Evolutionary conservation across 1,140 invertebrate species (phyloP).

Genomic region (Pseudobourletiella spinata): DNA sequence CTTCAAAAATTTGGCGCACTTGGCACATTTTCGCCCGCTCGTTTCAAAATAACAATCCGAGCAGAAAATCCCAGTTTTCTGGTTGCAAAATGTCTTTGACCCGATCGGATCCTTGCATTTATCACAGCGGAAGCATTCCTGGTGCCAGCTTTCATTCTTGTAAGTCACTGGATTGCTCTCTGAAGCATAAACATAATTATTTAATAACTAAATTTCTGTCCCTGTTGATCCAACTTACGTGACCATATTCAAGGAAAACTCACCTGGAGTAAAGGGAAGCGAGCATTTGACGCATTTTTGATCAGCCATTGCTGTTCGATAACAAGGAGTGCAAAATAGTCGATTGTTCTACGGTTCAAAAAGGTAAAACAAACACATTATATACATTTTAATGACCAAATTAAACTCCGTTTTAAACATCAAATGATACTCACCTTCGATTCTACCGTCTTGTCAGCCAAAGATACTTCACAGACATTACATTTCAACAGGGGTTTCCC

Average conservation of each 20-base stretch:
- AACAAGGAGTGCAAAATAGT: slow-evolving; percentile 8
- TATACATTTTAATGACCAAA: slow-evolving; percentile 1
- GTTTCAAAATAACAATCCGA: slow-evolving; percentile 20
- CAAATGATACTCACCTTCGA: neutral
- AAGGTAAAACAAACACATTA: neutral
- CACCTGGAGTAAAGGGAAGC: neutral
- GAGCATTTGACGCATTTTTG: neutral
- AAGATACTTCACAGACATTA: neutral
- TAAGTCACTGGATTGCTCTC: slow-evolving; percentile 8
- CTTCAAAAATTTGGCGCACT: slow-evolving; percentile 7
- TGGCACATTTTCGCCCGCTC: slow-evolving; percentile 14
- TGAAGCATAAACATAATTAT: slow-evolving; percentile 1
- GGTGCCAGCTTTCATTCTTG: slow-evolving; percentile 3
- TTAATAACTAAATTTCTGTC: neutral
- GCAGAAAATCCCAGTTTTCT: slow-evolving; percentile 3
- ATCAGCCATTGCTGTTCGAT: neutral
- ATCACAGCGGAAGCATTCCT: slow-evolving; percentile 9
- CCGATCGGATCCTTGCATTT: slow-evolving; percentile 16
- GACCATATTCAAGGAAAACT: neutral
- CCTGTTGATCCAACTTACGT: neutral
- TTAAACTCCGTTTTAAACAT: neutral
- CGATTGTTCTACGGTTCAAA: neutral
- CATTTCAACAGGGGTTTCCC: neutral
- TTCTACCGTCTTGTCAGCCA: neutral
- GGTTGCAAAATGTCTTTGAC: slow-evolving; percentile 8